phyloP scores from a whole-genome alignment of 2,113 vertebrate species.

The Sturnus vulgaris region DNA sequence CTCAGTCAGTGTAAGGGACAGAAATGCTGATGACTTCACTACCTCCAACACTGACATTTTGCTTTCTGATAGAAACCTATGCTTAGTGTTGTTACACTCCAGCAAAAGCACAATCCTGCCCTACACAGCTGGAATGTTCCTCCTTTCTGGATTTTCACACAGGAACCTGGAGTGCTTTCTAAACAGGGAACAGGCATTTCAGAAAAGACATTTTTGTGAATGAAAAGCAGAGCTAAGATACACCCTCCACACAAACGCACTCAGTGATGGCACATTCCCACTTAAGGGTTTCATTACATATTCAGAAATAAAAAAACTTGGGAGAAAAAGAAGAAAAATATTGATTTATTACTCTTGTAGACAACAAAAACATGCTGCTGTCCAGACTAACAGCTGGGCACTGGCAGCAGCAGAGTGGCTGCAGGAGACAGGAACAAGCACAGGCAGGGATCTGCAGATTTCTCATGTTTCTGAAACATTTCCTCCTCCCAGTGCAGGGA shows the following conservation, averaged over 20 bases:
- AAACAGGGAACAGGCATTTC: neutral
- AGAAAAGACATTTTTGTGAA: neutral
- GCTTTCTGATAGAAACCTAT: neutral
- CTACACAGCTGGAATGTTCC: neutral
- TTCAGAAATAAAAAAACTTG: neutral
- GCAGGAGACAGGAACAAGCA: constrained; percentile 8
- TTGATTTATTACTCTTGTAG: neutral
- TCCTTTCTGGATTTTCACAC: neutral
- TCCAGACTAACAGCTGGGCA: constrained; percentile 11
- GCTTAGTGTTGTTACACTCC: neutral
- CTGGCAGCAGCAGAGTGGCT: neutral
- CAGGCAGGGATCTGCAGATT: neutral
- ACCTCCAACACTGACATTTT: neutral
- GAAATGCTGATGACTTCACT: neutral
- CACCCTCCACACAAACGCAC: neutral
- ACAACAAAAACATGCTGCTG: neutral
- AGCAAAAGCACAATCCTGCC: neutral
- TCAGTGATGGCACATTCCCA: neutral
- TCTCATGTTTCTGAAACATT: neutral
- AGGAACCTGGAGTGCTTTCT: neutral
- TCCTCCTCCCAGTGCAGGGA: neutral
- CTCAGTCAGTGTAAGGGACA: neutral
- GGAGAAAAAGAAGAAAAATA: fast-evolving
- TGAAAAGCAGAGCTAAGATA: neutral
- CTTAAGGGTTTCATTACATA: neutral